phyloP scores from a whole-genome alignment of 2,888 invertebrate genomes.

The Ceratothoa steindachneri region DNA sequence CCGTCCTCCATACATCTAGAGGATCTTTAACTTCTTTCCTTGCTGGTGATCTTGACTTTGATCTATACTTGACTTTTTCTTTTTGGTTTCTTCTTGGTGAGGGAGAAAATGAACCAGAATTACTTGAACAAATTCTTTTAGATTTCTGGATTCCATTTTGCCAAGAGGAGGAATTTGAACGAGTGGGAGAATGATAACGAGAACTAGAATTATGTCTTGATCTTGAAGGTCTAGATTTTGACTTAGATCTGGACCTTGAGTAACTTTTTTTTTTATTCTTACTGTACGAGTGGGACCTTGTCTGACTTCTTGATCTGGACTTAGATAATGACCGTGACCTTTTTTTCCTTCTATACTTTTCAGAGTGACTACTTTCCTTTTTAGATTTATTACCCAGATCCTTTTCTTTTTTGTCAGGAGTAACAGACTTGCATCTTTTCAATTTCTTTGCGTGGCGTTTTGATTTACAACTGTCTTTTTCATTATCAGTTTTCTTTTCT shows the following conservation, averaged over 20 bases:
- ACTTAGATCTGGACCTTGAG: not conserved
- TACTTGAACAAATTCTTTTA: not conserved
- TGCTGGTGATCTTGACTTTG: not conserved
- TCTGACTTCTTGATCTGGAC: no score
- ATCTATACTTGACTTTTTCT: not conserved
- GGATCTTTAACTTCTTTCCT: not conserved
- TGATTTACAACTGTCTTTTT: not conserved
- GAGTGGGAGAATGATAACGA: not conserved
- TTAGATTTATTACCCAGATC: not conserved
- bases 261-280: not conserved
- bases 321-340: constrained; percentile 8
- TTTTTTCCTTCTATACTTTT: not conserved
- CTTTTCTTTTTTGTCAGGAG: not conserved
- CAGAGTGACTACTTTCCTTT: constrained; percentile 9
- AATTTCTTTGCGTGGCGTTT: not conserved
- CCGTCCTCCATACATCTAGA: not conserved
- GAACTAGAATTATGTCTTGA: not conserved
- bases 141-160: not conserved
- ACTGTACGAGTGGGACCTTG: not conserved
- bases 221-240: not conserved
- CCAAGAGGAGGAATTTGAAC: constrained; percentile 1
- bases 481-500: not conserved
- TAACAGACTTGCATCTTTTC: not conserved
- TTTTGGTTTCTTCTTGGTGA: not conserved
- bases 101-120: not conserved